Evolutionary conservation across 1,140 invertebrate genomes (phyloP), one percentile per base, ranked within the genome.

Genomic region (Aleiodes sp.): DNA sequence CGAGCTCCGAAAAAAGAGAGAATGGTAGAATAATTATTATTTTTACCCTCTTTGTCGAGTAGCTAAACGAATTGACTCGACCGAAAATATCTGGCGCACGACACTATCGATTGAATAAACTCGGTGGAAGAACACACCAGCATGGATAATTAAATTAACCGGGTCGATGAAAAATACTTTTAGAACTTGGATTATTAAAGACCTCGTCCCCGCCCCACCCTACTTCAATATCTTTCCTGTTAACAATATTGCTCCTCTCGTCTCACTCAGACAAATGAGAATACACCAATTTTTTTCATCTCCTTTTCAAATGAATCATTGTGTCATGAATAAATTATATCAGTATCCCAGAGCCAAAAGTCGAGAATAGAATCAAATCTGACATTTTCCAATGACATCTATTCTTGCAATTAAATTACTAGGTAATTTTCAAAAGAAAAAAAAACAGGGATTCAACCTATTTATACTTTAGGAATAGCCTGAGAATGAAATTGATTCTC

Each of bases 71-170:
- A n/a, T 28, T 26, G 59, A 62, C 59, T 62, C 39, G 67, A 59
- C 67, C 67, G 39, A 60, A 65, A 69, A 69, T 69, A 69, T 24
- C 67, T 63, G 31, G 60, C 67, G 46, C 67, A 26, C 31, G 12
- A 46, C 65, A 37, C 52, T 69, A 69, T 69, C 46, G 67, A 69
- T 69, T 63, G 66, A 69, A 56, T 31, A 69, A 63, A 60, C 39
- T 39, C n/a, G 60, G 46, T 69, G 67, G 67, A 43, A 69, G 67
- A 69, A 69, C 43, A 69, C 28, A 69, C 67, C 41, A 68, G 59
- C 41, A 69, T 69, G 60, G 60, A 63, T 69, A 69, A 69, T 69
- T 63, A 69, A 69, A 69, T 69, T 69, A 63, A 26, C 43, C 60
- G 60, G 67, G 60, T 69, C 67, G 60, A 69, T 63, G 59, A 43